A percentile compares a stretch with the other conserved stretches of the same genome.
These are phyloP conservation scores for Adrianichthys oophorus DNA, from an alignment of 2,797 vertebrate genomes.

Conservation along the genomic window DNA sequence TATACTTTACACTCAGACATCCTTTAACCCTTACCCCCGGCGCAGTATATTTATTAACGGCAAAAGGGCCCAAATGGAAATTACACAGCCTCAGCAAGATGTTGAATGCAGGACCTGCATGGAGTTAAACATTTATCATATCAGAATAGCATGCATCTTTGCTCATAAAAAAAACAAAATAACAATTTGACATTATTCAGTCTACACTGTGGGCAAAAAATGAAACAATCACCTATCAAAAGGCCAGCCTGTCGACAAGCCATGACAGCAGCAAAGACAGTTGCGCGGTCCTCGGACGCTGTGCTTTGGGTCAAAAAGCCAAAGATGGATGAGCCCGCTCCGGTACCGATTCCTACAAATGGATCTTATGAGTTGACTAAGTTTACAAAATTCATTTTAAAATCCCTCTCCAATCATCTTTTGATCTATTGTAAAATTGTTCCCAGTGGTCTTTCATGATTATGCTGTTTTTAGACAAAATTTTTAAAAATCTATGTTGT, in stretches of 20 bases:
- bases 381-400: not conserved
- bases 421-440: no score
- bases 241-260: constrained; percentile 85
- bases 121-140: constrained; percentile 4
- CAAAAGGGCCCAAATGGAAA: constrained; percentile 81
- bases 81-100: constrained; percentile 84
- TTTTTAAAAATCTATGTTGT: no score
- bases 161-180: not conserved
- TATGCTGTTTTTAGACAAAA: no score
- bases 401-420: no score
- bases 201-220: not conserved
- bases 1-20: not conserved
- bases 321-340: constrained; percentile 84
- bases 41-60: constrained; percentile 83
- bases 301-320: constrained; percentile 81
- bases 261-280: constrained; percentile 85
- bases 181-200: not conserved
- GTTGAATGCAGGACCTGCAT: constrained; percentile 84
- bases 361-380: not conserved
- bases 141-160: no score
- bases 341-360: constrained; percentile 79
- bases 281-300: constrained; percentile 75
- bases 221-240: constrained; percentile 78
- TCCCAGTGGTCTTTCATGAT: no score
- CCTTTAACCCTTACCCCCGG: constrained; percentile 78